Evolutionary conservation across 92 coral and sea anemone genomes (phyloP).

Genomic region (Parazoanthus atlanticus): DNA sequence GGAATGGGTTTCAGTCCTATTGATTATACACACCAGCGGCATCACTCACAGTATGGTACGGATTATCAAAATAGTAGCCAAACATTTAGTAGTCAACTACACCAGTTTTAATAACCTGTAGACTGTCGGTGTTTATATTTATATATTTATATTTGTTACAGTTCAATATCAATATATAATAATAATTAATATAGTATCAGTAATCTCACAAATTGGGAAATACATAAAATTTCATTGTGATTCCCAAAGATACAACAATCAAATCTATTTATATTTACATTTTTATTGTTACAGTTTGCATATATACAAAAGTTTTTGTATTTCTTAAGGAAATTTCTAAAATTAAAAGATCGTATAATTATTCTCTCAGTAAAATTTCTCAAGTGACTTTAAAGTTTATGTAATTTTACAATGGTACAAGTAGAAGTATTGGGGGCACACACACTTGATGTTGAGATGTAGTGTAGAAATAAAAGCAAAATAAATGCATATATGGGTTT

Average conservation of each 20-base stretch:
- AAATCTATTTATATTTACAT: conserved; percentile 31
- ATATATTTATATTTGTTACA: conserved; percentile 2
- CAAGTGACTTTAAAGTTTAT: conserved; percentile 33
- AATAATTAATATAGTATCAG: background rate
- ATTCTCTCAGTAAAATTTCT: conserved; percentile 5
- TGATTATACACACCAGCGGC: conserved; percentile 18
- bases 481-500: background rate
- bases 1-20: conserved; percentile 34
- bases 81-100: conserved; percentile 21
- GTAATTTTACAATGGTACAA: conserved; percentile 9
- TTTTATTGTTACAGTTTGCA: conserved; percentile 28
- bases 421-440: background rate
- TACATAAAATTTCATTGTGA: conserved; percentile 26
- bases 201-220: conserved; percentile 11
- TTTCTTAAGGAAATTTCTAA: conserved; percentile 18
- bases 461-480: background rate
- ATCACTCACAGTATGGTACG: background rate
- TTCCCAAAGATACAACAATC: conserved; percentile 29
- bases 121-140: conserved; percentile 14
- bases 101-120: conserved; percentile 16
- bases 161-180: conserved; percentile 5
- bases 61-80: conserved; percentile 16
- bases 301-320: conserved; percentile 6
- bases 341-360: conserved; percentile 19
- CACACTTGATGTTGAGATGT: conserved; percentile 21